Conservation (phyloP, 2,113 vertebrate genomes). For the Tursiops truncatus region DNA sequence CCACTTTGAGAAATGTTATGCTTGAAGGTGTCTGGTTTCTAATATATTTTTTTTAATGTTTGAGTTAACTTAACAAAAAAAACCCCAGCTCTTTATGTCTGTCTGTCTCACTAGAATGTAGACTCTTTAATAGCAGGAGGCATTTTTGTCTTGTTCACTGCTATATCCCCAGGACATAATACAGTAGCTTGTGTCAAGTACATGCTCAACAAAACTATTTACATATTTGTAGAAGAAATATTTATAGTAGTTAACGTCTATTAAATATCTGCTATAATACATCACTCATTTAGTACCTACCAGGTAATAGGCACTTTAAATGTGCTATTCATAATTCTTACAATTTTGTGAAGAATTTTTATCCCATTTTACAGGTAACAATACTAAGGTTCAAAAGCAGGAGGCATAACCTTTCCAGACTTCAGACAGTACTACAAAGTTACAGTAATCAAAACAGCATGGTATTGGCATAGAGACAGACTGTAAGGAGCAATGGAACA, state of each 20-base stretch:
- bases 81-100: not conserved
- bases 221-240: not conserved
- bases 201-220: not conserved
- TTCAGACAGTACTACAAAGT: not conserved
- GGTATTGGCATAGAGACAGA: not conserved
- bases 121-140: not conserved
- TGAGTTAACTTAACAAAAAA: not conserved
- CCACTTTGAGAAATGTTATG: slow-evolving; percentile 41
- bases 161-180: not conserved
- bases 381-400: not conserved
- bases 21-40: not conserved
- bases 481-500: not conserved
- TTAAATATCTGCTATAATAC: not conserved
- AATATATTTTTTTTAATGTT: not conserved
- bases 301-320: not conserved
- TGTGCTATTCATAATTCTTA: not conserved
- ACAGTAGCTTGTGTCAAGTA: not conserved
- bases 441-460: not conserved
- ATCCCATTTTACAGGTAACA: not conserved
- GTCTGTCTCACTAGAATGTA: not conserved
- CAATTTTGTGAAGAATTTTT: not conserved
- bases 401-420: not conserved
- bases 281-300: not conserved
- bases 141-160: not conserved
- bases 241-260: not conserved